These are phyloP conservation scores for Brachypodius melanocephalos DNA, from an alignment of 2,113 vertebrate species.

Conservation along the genomic window DNA sequence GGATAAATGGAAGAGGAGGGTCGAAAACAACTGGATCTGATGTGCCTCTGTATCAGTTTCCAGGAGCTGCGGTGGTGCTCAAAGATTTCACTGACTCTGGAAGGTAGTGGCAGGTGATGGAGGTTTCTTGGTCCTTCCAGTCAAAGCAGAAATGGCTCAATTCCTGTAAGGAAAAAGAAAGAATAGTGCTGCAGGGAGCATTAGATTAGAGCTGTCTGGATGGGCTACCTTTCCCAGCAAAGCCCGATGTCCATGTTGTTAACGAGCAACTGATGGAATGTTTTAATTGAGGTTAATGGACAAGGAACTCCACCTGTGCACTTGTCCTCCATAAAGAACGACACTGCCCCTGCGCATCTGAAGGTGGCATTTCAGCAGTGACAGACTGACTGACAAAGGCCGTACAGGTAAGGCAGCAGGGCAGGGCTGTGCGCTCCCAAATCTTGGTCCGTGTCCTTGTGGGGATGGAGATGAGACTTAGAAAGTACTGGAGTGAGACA, in stretches of 20 bases:
- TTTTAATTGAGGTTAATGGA: neutral
- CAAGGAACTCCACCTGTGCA: neutral
- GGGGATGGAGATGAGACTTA: neutral
- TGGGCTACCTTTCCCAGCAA: neutral
- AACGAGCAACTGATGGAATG: neutral
- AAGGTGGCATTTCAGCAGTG: no score
- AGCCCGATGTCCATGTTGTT: rapidly evolving
- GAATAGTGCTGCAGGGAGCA: rapidly evolving
- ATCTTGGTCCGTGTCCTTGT: rapidly evolving
- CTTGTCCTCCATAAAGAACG: neutral
- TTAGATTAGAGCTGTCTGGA: neutral
- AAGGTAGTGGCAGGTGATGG: neutral
- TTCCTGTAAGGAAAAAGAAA: neutral
- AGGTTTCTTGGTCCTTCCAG: neutral
- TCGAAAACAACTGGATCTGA: neutral
- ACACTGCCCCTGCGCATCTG: rapidly evolving
- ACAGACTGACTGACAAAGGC: neutral
- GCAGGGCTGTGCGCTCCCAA: rapidly evolving
- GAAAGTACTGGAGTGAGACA: neutral
- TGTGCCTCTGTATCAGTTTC: neutral
- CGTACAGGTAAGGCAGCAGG: neutral
- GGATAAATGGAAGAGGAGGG: neutral
- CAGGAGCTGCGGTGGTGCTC: neutral
- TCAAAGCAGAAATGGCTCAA: neutral
- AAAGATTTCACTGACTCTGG: neutral